Base-by-base conservation (phyloP, 2,113 vertebrate species). In the Syngnathus typhle region DNA sequence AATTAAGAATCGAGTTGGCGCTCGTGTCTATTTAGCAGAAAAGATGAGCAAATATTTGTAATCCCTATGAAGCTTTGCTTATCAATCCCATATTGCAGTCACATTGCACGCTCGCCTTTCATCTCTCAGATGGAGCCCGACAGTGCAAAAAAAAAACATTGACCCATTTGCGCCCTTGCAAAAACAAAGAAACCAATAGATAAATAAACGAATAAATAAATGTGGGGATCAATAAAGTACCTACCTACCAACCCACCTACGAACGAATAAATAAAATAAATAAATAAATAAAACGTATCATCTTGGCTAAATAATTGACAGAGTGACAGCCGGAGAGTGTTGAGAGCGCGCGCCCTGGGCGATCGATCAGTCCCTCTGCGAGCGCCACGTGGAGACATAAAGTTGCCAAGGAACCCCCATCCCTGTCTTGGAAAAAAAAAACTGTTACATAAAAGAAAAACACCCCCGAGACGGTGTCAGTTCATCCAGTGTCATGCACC, bases 231-330 rank as follows among this genome's bases (percentile, higher is more conserved):
- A 32, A 32, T 32, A 32, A 32, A 32, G 27, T 32, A 32, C 27
- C 27, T 3, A 32, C 27, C 27, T 32, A 32, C 27, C 27, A 3
- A 32, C 27, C 27, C 3, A 32, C 27, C 2, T 3, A 32, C 27
- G 2, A 3, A 32, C 3, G 27, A 32, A 32, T 3, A 0, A 32
- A 32, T 32, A 32, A 32, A 32, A 0, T 0, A 32, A 32, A 32
- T 3, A 32, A 32, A 32, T 32, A 27, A 3, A 27, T 27, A 59
- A 36, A 7, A 10, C n/a, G 21, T 41, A 61, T 81, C 81, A 76
- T 73, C 65, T 70, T 74, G 19, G 39, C 79, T 88, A 69, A 88
- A 89, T 87, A 82, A 88, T 89, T 88, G 84, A 87, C 85, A 75
- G 76, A 68, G 21, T 77, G 82, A 84, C 77, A 81, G 79, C 68